Base-by-base conservation (phyloP, 2,797 vertebrate species). In the Nyctibius grandis region DNA sequence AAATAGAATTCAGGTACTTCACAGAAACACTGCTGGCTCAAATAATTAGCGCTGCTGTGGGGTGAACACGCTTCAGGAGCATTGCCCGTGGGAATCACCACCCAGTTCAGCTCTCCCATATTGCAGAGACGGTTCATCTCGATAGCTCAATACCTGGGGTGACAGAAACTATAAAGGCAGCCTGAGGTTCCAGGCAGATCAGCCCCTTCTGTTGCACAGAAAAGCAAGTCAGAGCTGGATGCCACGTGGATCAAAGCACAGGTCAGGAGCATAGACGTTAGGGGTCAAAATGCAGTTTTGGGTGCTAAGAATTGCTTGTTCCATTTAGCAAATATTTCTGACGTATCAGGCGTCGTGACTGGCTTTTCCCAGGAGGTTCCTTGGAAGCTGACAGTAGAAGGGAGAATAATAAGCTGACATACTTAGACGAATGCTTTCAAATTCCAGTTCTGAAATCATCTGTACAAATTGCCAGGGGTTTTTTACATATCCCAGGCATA, bases 211-310 rank as follows among this genome's bases (percentile, higher is more conserved):
- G 5, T 8, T 47, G 65, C 42, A 34, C 22, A 9, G 57, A 54
- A 48, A 70, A 48, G 33, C 8, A 4, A 1, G 4, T n/a, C 34
- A 5, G 47, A 69, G 33, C 34, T 51, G 59, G 12, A 9, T 76
- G 54, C 28, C 10, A 2, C 3, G 2, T 0, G 0, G 48, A 28
- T 45, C n/a, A 29, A 48, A 81, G n/a, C 25, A 13, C 4, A 7
- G 12, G 15, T 57, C 15, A 13, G 65, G 60, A 78, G 34, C 15
- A 3, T 45, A 34, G 85, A 29, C 9, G 2, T 33, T 20, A 33
- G 40, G 8, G 23, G 38, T 44, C 6, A 16, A 26, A 48, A 74
- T 2, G 15, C 0, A 0, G 5, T 38, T 29, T 31, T 22, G 40
- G 56, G 28, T 70, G 51, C 38, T 51, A 56, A 38, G 44, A 33